A percentile compares a stretch with the other conserved stretches of the same genome.
phyloP scores from a whole-genome alignment of 2,797 vertebrate genomes.

The Catharus ustulatus region DNA sequence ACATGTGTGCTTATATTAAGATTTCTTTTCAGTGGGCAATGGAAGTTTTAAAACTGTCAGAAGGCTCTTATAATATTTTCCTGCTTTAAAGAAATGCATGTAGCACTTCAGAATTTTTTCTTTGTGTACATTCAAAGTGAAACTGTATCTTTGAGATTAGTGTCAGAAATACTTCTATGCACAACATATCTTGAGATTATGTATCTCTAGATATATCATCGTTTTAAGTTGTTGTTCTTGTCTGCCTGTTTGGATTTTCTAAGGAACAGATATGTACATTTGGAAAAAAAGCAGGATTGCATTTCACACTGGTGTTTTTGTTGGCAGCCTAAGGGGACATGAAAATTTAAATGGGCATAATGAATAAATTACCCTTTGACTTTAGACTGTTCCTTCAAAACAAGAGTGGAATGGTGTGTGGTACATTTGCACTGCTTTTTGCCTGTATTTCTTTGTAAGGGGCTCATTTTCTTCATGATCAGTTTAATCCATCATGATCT shows the following conservation, averaged over 20 bases:
- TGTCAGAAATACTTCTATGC: background rate
- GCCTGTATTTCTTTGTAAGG: background rate
- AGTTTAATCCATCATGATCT: background rate
- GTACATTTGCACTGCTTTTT: background rate
- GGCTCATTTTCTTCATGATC: background rate
- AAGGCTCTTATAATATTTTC: background rate
- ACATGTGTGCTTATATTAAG: fast-evolving
- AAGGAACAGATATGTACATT: background rate
- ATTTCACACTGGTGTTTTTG: background rate
- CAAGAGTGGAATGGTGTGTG: background rate
- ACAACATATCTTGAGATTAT: background rate
- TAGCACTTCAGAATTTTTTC: background rate
- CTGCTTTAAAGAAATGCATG: background rate
- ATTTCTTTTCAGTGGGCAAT: background rate
- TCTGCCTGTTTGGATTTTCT: background rate
- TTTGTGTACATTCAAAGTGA: background rate
- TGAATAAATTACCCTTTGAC: background rate
- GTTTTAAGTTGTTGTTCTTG: background rate
- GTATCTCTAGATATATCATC: fast-evolving
- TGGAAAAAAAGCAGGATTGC: background rate
- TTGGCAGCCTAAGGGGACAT: background rate
- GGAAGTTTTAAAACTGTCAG: background rate
- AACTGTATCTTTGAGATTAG: background rate
- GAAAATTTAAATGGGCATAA: background rate
- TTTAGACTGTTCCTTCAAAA: background rate